phyloP scores from a whole-genome alignment of 2,113 vertebrate genomes.

The Plecturocebus donacophilus region DNA sequence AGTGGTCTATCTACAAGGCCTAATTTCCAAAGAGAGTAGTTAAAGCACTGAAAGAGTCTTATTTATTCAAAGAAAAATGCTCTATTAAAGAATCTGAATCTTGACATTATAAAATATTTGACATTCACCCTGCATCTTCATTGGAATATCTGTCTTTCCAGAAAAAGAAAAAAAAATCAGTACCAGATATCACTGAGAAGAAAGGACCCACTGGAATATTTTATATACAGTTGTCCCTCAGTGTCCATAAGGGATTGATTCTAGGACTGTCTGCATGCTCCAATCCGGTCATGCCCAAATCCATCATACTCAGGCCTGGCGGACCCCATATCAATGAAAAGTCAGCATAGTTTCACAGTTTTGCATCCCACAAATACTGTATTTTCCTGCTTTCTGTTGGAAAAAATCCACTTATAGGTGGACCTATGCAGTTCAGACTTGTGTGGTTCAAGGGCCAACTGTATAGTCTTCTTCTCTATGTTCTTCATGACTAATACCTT shows the following conservation, averaged over 20 bases:
- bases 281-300: background rate
- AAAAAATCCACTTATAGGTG: background rate
- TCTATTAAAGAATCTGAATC: slow-evolving; percentile 39
- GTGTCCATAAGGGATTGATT: background rate
- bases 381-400: background rate
- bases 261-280: background rate
- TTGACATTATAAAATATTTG: slow-evolving; percentile 69
- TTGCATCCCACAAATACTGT: background rate
- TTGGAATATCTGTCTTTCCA: slow-evolving; percentile 19
- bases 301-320: background rate
- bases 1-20: background rate
- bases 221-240: background rate
- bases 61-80: slow-evolving; percentile 15
- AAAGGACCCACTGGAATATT: slow-evolving; percentile 45
- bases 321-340: background rate
- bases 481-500: background rate
- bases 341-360: background rate
- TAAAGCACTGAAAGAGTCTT: background rate
- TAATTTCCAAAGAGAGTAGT: slow-evolving; percentile 12
- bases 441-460: background rate
- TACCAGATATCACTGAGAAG: slow-evolving; percentile 5
- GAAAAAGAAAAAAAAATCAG: slow-evolving; percentile 31
- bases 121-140: background rate
- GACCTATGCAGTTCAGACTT: background rate
- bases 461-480: slow-evolving; percentile 2